These are phyloP conservation scores for Rhipidura dahli DNA, from an alignment of 2,113 vertebrate species.

Conservation along the genomic window DNA sequence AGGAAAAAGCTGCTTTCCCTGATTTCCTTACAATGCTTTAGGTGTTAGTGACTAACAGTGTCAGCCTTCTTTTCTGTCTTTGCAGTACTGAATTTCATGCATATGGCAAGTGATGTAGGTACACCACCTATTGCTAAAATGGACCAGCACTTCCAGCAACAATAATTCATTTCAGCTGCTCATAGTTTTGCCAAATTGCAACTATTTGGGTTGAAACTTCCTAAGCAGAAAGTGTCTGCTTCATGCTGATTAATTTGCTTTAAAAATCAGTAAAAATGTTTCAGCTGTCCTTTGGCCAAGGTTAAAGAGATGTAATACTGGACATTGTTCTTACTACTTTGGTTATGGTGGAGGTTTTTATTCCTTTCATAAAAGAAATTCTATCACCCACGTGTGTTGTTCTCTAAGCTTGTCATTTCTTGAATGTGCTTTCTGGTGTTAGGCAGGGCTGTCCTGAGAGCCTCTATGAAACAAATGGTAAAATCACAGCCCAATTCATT, in stretches of 20 bases:
- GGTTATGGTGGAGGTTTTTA: background rate
- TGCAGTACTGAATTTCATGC: background rate
- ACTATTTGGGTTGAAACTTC: background rate
- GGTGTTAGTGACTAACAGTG: background rate
- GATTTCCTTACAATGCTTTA: background rate
- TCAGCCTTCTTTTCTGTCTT: background rate
- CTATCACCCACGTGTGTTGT: background rate
- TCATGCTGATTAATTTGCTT: background rate
- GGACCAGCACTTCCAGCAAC: background rate
- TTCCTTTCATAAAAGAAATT: background rate
- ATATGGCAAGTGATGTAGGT: background rate
- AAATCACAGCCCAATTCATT: background rate
- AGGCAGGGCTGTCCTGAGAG: background rate
- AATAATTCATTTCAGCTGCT: background rate
- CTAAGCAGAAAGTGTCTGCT: background rate
- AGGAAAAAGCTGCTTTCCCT: background rate
- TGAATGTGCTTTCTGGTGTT: background rate
- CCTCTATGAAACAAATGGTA: background rate
- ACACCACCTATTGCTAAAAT: background rate
- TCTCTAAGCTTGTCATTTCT: background rate
- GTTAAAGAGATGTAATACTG: background rate
- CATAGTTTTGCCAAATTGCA: background rate
- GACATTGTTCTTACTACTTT: background rate
- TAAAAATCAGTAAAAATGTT: background rate
- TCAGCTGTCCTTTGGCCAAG: background rate